phyloP scores from a whole-genome alignment of 2,888 invertebrate genomes.

The Acrobeloides nanus region DNA sequence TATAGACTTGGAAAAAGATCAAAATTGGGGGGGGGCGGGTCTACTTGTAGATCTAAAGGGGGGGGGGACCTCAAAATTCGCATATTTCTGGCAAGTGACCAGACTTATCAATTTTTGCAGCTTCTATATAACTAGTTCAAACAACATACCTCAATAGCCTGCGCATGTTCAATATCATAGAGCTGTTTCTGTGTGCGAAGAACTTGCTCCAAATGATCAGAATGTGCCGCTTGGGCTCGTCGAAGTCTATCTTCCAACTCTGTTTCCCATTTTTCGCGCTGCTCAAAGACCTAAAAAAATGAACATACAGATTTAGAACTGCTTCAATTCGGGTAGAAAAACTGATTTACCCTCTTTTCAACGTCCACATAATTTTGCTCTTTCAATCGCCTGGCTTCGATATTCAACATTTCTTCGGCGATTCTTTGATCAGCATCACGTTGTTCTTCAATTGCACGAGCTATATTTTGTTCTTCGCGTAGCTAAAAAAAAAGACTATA shows the following conservation, averaged over 20 bases:
- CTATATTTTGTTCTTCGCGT: slow-evolving; percentile 63
- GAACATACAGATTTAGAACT: no score
- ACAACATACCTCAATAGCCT: slow-evolving; percentile 25
- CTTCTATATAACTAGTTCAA: neutral
- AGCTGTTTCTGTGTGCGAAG: slow-evolving; percentile 32
- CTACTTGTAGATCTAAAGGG: no score
- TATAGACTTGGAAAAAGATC: no score
- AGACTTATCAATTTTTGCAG: no score
- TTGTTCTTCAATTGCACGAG: slow-evolving; percentile 64
- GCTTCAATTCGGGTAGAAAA: no score
- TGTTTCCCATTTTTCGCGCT: slow-evolving; percentile 54
- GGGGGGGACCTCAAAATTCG: no score
- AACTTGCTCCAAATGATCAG: slow-evolving; percentile 29
- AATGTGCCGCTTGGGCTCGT: slow-evolving; percentile 66
- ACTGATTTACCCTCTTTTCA: slow-evolving; percentile 29
- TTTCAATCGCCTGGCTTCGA: slow-evolving; percentile 61
- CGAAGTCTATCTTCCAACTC: slow-evolving; percentile 72
- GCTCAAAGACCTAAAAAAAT: slow-evolving; percentile 4
- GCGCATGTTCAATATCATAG: slow-evolving; percentile 31
- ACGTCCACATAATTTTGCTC: slow-evolving; percentile 30
- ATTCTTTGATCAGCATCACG: slow-evolving; percentile 61
- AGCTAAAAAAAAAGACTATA: slow-evolving; percentile 55
- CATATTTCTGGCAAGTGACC: no score
- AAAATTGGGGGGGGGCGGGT: no score
- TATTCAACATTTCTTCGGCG: slow-evolving; percentile 61